Evolutionary conservation across 1,140 invertebrate species (phyloP).

Genomic region (Macrotrachela quadricornifera): DNA sequence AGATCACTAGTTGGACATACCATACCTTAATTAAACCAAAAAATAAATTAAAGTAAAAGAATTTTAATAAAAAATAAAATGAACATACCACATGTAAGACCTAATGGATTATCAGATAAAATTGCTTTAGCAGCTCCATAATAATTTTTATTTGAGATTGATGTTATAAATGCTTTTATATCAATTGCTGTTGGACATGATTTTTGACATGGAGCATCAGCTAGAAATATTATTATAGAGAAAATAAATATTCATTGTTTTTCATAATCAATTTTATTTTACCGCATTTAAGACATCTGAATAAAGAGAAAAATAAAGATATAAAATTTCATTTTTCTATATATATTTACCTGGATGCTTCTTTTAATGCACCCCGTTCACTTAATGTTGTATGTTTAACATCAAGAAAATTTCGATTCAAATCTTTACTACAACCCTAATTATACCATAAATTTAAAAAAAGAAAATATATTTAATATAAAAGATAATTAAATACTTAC

Average conservation of each 20-base stretch:
- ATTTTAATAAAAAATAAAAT: too few species aligned
- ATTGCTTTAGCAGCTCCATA: slow-evolving; percentile 92
- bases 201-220: slow-evolving; percentile 89
- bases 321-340: too few species aligned
- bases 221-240: slow-evolving; percentile 17
- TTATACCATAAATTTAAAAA: background rate
- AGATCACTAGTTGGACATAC: slow-evolving; percentile 93
- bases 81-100: slow-evolving; percentile 67
- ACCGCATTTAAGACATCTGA: slow-evolving; percentile 65
- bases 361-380: slow-evolving; percentile 68
- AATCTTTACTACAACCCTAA: slow-evolving; percentile 42
- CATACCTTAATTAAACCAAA: slow-evolving; percentile 37
- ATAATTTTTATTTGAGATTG: slow-evolving; percentile 90
- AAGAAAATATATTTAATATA: background rate
- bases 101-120: slow-evolving; percentile 84
- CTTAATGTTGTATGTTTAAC: slow-evolving; percentile 89
- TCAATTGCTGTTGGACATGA: slow-evolving; percentile 90
- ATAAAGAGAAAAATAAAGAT: too few species aligned
- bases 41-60: too few species aligned
- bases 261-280: too few species aligned
- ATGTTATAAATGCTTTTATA: slow-evolving; percentile 83
- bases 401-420: slow-evolving; percentile 78
- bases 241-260: too few species aligned
- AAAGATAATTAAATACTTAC: background rate
- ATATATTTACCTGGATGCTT: slow-evolving; percentile 42